These are phyloP conservation scores for Apantesis nais DNA, from an alignment of 2,888 invertebrate species.

Conservation along the genomic window DNA sequence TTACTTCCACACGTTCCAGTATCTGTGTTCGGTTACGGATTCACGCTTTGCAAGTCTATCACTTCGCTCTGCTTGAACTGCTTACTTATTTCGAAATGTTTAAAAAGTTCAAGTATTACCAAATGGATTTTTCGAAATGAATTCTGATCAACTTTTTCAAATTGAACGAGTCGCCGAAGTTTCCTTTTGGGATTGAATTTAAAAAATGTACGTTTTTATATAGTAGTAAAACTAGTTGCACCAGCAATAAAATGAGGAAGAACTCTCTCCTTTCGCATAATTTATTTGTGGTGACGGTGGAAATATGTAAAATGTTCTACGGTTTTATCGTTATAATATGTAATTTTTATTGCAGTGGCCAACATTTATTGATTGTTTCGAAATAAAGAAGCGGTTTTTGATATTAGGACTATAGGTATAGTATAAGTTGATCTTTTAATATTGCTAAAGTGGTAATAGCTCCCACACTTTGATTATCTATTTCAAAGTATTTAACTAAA, in stretches of 20 bases:
- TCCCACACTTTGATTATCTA: too few relatives aligned
- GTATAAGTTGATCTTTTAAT: not conserved
- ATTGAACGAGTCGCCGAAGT: conserved; percentile 17
- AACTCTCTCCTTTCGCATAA: too few relatives aligned
- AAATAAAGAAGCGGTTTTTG: not conserved
- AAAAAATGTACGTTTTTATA: not conserved
- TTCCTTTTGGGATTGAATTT: not conserved
- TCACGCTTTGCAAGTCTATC: conserved; percentile 71
- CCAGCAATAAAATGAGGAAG: too few relatives aligned
- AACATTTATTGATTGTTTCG: not conserved
- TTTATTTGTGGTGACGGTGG: too few relatives aligned
- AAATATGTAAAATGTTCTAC: too few relatives aligned
- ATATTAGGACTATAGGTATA: not conserved
- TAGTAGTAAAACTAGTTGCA: not conserved
- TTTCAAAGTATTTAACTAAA: too few relatives aligned
- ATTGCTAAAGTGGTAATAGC: not conserved
- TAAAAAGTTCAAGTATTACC: conserved; percentile 69
- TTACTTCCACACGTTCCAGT: conserved; percentile 26
- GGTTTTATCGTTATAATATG: not conserved
- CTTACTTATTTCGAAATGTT: conserved; percentile 73
- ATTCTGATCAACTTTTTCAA: conserved; percentile 46
- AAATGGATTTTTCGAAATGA: conserved; percentile 61
- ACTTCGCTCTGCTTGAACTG: conserved; percentile 71
- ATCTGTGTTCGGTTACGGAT: conserved; percentile 65
- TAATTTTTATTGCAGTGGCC: not conserved